Percentiles rank a stretch among this genome's conserved stretches.
Conservation (phyloP, 2,888 invertebrate species). For the Melieria crassipennis region DNA sequence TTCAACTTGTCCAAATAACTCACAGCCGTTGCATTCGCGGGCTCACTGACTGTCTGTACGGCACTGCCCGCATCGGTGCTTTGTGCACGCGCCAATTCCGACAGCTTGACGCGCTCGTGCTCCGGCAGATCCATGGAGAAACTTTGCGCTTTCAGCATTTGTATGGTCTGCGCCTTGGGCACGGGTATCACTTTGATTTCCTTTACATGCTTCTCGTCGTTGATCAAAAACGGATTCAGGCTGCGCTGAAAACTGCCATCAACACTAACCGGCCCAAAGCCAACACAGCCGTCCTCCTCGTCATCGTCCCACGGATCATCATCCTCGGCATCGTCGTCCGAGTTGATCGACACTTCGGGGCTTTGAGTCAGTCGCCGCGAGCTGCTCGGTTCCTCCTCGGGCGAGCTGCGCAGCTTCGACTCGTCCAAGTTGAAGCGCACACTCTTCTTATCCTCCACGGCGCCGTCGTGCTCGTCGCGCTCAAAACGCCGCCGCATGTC, state of each 20-base stretch:
- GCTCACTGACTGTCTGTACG: conserved; percentile 22
- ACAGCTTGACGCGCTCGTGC: conserved; percentile 40
- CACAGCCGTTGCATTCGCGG: conserved; percentile 36
- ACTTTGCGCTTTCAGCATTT: conserved; percentile 53
- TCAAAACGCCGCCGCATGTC: conserved; percentile 59
- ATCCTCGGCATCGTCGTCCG: conserved; percentile 55
- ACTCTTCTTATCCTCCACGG: conserved; percentile 77
- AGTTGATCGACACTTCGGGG: conserved; percentile 56
- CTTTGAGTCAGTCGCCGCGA: conserved; percentile 53
- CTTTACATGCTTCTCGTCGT: conserved; percentile 64
- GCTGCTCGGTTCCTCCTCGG: conserved; percentile 55
- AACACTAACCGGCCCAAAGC: conserved; percentile 38
- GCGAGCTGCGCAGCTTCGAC: conserved; percentile 49
- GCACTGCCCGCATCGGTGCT: conserved; percentile 46
- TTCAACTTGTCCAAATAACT: conserved; percentile 58
- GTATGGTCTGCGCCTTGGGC: conserved; percentile 57
- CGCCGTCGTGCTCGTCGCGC: conserved; percentile 47
- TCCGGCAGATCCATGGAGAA: conserved; percentile 48
- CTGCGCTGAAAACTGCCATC: conserved; percentile 47
- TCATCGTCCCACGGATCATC: conserved; percentile 53
- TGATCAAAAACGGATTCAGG: conserved; percentile 57
- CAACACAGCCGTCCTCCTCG: conserved; percentile 44
- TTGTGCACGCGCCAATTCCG: conserved; percentile 47
- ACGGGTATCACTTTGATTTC: conserved; percentile 64
- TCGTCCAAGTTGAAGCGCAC: conserved; percentile 73